Percentiles rank a stretch among this genome's conserved stretches.
phyloP scores from a whole-genome alignment of 1,140 invertebrate genomes.

The Atta colombica region DNA sequence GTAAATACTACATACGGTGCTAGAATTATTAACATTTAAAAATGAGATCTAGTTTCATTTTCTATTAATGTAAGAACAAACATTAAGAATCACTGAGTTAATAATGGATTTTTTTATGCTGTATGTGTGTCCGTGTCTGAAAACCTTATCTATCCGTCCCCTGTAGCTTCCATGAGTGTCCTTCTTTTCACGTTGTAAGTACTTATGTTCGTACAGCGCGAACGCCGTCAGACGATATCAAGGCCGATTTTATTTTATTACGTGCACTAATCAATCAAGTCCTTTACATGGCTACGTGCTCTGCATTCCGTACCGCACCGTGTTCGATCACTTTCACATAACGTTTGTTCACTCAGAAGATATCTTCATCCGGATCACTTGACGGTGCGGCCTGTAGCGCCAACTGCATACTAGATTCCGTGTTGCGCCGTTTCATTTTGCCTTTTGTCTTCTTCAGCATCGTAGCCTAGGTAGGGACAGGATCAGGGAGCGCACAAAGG shows the following conservation, averaged over 20 bases:
- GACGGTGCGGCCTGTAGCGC: slow-evolving; percentile 87
- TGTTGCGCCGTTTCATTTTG: slow-evolving; percentile 97
- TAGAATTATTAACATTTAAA: slow-evolving; percentile 79
- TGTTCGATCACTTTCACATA: slow-evolving; percentile 54
- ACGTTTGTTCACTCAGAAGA: slow-evolving; percentile 70
- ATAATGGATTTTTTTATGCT: slow-evolving; percentile 48
- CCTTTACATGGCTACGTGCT: slow-evolving; percentile 44
- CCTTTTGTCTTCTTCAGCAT: slow-evolving; percentile 97
- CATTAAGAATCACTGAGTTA: slow-evolving; percentile 72
- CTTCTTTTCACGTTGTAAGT: slow-evolving; percentile 59
- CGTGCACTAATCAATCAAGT: slow-evolving; percentile 58
- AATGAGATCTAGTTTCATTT: slow-evolving; percentile 79
- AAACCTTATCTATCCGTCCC: slow-evolving; percentile 65
- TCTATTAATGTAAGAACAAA: slow-evolving; percentile 76
- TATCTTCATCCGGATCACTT: slow-evolving; percentile 81
- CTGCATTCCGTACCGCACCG: slow-evolving; percentile 11
- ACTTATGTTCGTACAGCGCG: slow-evolving; percentile 69
- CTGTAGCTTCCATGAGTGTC: neutral
- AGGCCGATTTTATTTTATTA: slow-evolving; percentile 68
- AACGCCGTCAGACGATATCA: slow-evolving; percentile 63
- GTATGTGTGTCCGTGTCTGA: slow-evolving; percentile 47
- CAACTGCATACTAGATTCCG: slow-evolving; percentile 93
- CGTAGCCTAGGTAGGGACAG: slow-evolving; percentile 91
- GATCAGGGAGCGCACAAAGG: slow-evolving; percentile 84
- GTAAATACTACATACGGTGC: slow-evolving; percentile 79